Base-by-base conservation (phyloP, 2,888 invertebrate species). In the Drosophila crucigera region DNA sequence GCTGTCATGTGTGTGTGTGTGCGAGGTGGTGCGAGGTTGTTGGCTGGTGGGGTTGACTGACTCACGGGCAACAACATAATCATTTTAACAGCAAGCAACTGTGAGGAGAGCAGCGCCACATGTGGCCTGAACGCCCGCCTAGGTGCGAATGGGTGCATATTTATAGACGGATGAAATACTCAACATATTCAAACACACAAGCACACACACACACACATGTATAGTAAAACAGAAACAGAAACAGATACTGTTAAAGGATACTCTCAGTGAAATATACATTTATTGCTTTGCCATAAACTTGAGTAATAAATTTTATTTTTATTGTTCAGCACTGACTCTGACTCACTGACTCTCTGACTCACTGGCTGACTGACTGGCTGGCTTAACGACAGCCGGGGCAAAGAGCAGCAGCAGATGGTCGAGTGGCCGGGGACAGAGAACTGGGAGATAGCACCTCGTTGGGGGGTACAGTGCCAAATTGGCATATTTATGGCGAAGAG, bases 261-360 rank as follows among this genome's bases (percentile, higher is more conserved):
- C 73, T 80, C 77, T 43, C 81, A 73, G 70, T 73, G 76, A 73
- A 75, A 88, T 90, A 85, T 85, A 85, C 84, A 90, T 85, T 84
- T 85, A 85, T 90, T 85, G 85, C 85, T 85, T 80, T 88, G 85
- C 83, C 89, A 90, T 85, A 85, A 90, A 86, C 87, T 90, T 89
- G 81, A 72, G 91, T 83, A 89, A 87, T 87, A 87, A 86, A 90
- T 87, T 87, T 87, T 66, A 87, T 83, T 90, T 91, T 91, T 87
- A 87, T 90, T 90, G 91, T 87, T 74, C 81, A 74, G 69, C 78
- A 50, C 33, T 63, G 75, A 66, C 86, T 64, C 66, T 49, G 73
- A 64, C 66, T 60, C 76, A 37, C 54, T 61, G 67, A 50, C 66
- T 60, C 72, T 31, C 54, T 64, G 67, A 39, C 76, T 58, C 66